Percentiles rank a stretch among this genome's conserved stretches.
These are phyloP conservation scores for Cochlearius cochlearius DNA, from an alignment of 2,113 vertebrate species.

Conservation along the genomic window DNA sequence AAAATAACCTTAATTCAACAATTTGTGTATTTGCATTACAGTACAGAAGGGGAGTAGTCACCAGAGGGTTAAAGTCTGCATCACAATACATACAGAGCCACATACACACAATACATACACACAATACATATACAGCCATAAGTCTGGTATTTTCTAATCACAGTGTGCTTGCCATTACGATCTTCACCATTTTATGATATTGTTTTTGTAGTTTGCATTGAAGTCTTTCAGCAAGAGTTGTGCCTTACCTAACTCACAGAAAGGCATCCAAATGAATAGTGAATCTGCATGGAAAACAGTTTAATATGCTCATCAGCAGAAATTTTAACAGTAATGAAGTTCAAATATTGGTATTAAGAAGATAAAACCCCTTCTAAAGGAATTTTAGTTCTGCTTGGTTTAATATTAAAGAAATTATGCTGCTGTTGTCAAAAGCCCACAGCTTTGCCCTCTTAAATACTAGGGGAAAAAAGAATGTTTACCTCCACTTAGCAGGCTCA, in stretches of 20 bases:
- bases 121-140: background rate
- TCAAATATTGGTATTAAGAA: background rate
- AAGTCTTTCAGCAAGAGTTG: background rate
- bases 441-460: background rate
- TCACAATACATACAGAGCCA: background rate
- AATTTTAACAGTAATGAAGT: background rate
- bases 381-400: background rate
- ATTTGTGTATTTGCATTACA: background rate
- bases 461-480: background rate
- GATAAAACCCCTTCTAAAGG: background rate
- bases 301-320: background rate
- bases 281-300: background rate
- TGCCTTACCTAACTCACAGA: background rate
- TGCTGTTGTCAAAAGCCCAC: background rate
- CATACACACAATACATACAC: too few relatives aligned
- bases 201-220: background rate
- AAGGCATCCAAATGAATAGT: background rate
- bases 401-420: background rate
- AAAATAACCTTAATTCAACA: background rate
- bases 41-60: background rate
- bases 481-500: background rate
- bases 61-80: background rate
- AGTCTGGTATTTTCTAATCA: background rate
- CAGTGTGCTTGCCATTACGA: background rate
- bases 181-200: background rate